Conservation (phyloP, 2,113 vertebrate species). For the Stegastes partitus region DNA sequence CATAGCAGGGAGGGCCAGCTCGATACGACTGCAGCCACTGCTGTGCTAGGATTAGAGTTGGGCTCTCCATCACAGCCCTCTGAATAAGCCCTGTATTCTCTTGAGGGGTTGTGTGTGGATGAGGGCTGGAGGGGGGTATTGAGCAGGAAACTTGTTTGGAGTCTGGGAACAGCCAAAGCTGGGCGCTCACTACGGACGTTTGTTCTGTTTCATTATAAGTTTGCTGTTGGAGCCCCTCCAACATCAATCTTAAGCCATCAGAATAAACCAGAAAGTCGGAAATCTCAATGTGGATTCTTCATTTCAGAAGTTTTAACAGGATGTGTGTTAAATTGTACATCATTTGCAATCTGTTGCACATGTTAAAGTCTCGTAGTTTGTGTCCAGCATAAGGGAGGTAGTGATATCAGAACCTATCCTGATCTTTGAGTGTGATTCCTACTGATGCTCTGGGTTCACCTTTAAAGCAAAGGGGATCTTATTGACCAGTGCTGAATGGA, state of each 20-base stretch:
- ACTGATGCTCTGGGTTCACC: constrained; percentile 41
- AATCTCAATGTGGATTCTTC: constrained; percentile 46
- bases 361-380: constrained; percentile 62
- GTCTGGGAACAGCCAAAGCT: constrained; percentile 82
- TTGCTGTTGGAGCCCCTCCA: constrained; percentile 50
- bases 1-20: constrained; percentile 32
- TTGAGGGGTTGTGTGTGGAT: constrained; percentile 39
- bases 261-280: constrained; percentile 29
- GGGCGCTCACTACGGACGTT: constrained; percentile 71
- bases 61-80: constrained; percentile 47
- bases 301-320: constrained; percentile 4
- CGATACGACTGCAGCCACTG: constrained; percentile 16
- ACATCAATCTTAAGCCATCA: constrained; percentile 29
- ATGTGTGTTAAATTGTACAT: constrained; percentile 43
- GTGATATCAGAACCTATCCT: constrained; percentile 54
- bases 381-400: constrained; percentile 71
- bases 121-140: constrained; percentile 41
- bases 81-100: constrained; percentile 66
- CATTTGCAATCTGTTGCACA: constrained; percentile 17
- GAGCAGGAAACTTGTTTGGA: constrained; percentile 79
- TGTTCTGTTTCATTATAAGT: constrained; percentile 41
- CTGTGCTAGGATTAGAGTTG: constrained; percentile 41
- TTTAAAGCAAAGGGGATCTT: constrained; percentile 48
- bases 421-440: constrained; percentile 42
- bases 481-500: constrained; percentile 52